Evolutionary conservation across 2,797 vertebrate genomes (phyloP), one percentile per base, ranked within the genome.

Genomic region (Periophthalmus magnuspinnatus): DNA sequence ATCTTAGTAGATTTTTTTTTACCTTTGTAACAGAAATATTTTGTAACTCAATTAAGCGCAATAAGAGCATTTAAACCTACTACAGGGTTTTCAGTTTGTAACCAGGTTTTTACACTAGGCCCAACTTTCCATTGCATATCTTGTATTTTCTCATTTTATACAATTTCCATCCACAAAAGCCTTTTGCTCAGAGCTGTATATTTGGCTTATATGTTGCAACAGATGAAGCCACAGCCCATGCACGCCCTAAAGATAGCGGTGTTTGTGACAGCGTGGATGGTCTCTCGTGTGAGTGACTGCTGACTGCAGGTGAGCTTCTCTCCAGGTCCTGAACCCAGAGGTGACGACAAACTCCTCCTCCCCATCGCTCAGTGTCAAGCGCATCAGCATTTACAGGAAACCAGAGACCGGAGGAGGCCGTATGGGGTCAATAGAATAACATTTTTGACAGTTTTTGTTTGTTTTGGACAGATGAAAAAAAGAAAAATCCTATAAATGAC

Each of bases 231-330:
- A 45, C 14, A 19, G 56, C 69, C 65, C 28, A 60, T 41, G 38
- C 21, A 16, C 58, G 8, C 62, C 67, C 83, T 82, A 86, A 85
- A 84, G 75, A 69, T 82, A 85, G 80, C 64, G 41, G 67, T 70
- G 66, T 32, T 72, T 70, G 72, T 65, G 77, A 76, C 72, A 54
- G 70, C 38, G 22, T 72, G 65, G 74, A 81, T 86, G 84, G 34
- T 75, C 66, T 84, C 77, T 83, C 69, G 24, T 34, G 32, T 2
- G 61, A n/a, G 47, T 67, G 78, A 64, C 60, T 72, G 82, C 86
- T 82, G 79, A 83, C 73, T 74, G 58, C 75, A 83, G 76, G 82
- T 84, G 73, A 83, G 77, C 80, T 45, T 1, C 17, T 79, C 80
- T 77, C 72, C 64, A 72, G 71, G 66, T 55, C 75, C 32, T 59